These are phyloP conservation scores for Antitype chi DNA, from an alignment of 2,888 invertebrate genomes.

Conservation along the genomic window DNA sequence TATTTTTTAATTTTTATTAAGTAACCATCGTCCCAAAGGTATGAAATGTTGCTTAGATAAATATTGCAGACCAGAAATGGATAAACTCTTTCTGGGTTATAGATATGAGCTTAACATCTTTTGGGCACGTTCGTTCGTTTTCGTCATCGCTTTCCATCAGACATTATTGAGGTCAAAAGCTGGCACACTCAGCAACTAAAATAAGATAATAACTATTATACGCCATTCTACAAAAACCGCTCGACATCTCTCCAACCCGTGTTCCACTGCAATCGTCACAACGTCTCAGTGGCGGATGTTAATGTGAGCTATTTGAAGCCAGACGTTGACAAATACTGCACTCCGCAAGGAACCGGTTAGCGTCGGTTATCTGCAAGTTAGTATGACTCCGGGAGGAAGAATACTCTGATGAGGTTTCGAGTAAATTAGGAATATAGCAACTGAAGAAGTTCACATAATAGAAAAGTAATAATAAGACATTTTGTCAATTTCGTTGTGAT, in stretches of 20 bases:
- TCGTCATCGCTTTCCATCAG: no score
- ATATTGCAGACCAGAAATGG: no score
- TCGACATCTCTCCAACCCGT: slow-evolving; percentile 46
- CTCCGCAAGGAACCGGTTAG: slow-evolving; percentile 81
- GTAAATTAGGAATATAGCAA: slow-evolving; percentile 1
- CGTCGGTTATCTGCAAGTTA: slow-evolving; percentile 71
- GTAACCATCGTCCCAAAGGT: no score
- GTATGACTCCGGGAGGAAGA: slow-evolving; percentile 1
- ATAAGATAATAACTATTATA: not conserved
- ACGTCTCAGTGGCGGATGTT: slow-evolving; percentile 81
- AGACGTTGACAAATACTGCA: slow-evolving; percentile 86
- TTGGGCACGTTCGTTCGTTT: no score
- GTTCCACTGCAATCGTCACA: slow-evolving; percentile 78
- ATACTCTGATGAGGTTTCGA: slow-evolving; percentile 36
- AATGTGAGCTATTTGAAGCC: slow-evolving; percentile 87
- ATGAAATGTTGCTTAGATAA: no score
- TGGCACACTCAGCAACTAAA: no score
- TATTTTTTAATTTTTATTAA: no score
- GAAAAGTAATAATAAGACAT: not conserved
- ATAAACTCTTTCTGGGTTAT: no score
- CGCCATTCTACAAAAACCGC: not conserved
- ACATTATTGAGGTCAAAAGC: no score
- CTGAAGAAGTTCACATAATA: not conserved
- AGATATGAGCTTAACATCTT: no score
- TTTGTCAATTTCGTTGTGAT: not conserved